Evolutionary conservation across 2,888 invertebrate genomes (phyloP).

Genomic region (Drosophila gaucha): DNA sequence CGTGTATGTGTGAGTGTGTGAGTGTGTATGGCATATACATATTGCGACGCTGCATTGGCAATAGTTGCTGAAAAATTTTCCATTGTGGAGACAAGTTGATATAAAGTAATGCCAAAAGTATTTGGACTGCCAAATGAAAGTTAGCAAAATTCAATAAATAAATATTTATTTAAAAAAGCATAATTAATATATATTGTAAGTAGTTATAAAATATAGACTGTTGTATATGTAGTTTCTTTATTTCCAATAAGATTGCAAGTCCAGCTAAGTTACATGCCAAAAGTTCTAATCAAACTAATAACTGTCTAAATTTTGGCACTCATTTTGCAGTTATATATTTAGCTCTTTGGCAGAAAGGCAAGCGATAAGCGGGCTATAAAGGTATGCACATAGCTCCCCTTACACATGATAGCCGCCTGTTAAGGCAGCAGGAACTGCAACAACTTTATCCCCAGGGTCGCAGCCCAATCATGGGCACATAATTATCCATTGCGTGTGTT

Average conservation of each 20-base stretch:
- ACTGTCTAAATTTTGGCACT: no score
- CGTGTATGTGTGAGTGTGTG: constrained; percentile 11
- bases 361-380: constrained; percentile 35
- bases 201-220: no score
- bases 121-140: no score
- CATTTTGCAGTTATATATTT: not conserved
- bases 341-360: constrained; percentile 18
- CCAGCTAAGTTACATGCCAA: constrained; percentile 11
- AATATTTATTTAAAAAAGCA: no score
- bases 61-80: constrained; percentile 55
- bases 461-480: constrained; percentile 36
- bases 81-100: constrained; percentile 35
- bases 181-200: no score
- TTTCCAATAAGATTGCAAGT: not conserved
- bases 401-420: constrained; percentile 1
- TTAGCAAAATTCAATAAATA: no score
- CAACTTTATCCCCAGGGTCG: constrained; percentile 23
- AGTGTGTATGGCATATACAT: constrained; percentile 16
- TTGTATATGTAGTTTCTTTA: not conserved
- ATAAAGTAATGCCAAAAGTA: not conserved
- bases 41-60: constrained; percentile 47
- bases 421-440: constrained; percentile 6
- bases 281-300: constrained; percentile 8
- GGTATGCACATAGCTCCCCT: not conserved
- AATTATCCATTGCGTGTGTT: constrained; percentile 57